Evolutionary conservation across 2,888 invertebrate genomes (phyloP), one percentile per base, ranked within the genome.

Genomic region (Latrodectus elegans): DNA sequence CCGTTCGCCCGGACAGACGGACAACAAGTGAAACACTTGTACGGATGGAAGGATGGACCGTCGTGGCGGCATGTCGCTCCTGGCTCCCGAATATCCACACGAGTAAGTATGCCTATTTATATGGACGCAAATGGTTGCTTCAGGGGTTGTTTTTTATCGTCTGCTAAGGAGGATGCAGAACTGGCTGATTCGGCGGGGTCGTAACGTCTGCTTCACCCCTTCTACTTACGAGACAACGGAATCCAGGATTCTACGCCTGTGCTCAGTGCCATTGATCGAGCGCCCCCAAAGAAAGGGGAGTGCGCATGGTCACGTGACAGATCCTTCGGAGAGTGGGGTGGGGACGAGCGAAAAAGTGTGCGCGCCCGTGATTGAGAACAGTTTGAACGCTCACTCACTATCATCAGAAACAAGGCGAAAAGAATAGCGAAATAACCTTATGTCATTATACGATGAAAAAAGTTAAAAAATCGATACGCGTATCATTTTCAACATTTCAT

Each of bases 261-360:
- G 86, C 86, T 87, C 86, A 87, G 86, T 72, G 72, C 71, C 86
- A 87, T 87, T 87, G 86, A 87, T 87, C 73, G 81, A 52, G 9
- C 49, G 26, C 73, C 67, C 60, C 15, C n/a, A 77, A 49, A 65
- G 71, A 71, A 72, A 65, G 55, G 73, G 77, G 81, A 72, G 76
- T 81, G 86, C 86, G 86, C 86, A 87, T 22, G 79, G 76, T 80
- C 85, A 85, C 64, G 85, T 85, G 85, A 67, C 52, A 17, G 8
- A 12, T 68, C 4, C 6, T 71, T 38, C 15, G 49, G 38, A 14
- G 71, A 49, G 49, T 49, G 15, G 60, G 12, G n/a, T 15, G 60
- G 14, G 60, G n/a, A n/a, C 12, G 6, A 60, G n/a, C n/a, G 60
- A 60, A 60, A 60, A 60, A n/a, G 6, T 15, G n/a, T 60, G 60